Evolutionary conservation across 1,140 invertebrate species (phyloP), one percentile per base, ranked within the genome.

Genomic region (Armadillidium nasatum): DNA sequence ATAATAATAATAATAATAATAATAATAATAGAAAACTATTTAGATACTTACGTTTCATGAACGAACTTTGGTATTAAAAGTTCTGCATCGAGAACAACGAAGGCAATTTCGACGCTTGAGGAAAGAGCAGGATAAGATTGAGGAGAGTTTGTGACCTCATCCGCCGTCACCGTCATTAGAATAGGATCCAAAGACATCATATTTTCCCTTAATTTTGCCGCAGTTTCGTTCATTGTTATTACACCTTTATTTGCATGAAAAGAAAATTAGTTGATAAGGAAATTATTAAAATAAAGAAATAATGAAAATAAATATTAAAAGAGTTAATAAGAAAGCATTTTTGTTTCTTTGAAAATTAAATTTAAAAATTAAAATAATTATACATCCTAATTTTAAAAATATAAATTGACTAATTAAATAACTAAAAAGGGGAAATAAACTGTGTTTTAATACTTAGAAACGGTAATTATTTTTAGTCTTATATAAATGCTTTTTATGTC

Each of bases 161-260:
- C 92, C 13, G 93, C 94, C 33, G 94, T 89, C 22, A 95, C 89
- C 4, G 90, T 93, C 50, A 95, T 86, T 46, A 93, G 86, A 67
- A 95, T 90, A 11, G 93, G 93, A 75, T 92, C 90, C 80, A 93
- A 92, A 74, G 90, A 88, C 46, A 89, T 88, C 78, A 95, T 88
- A 80, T 94, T 91, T 76, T 91, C 88, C 43, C 94, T 83, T 4
- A 92, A 89, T 74, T 89, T 88, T 46, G 89, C 76, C 10, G 77
- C 75, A 0, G 79, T 80, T 46, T 80, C 77, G 50, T 71, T 88
- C 44, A 94, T 85, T 73, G 87, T 89, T 74, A 94, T 89, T 85
- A 92, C 90, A 23, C 83, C 83, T 83, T 76, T 13, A 86, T n/a
- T n/a, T n/a, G n/a, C n/a, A n/a, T 83, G 77, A 78, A 60, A 69